These are phyloP conservation scores for Tarsius wallacei DNA, from an alignment of 2,797 vertebrate species.

Conservation along the genomic window DNA sequence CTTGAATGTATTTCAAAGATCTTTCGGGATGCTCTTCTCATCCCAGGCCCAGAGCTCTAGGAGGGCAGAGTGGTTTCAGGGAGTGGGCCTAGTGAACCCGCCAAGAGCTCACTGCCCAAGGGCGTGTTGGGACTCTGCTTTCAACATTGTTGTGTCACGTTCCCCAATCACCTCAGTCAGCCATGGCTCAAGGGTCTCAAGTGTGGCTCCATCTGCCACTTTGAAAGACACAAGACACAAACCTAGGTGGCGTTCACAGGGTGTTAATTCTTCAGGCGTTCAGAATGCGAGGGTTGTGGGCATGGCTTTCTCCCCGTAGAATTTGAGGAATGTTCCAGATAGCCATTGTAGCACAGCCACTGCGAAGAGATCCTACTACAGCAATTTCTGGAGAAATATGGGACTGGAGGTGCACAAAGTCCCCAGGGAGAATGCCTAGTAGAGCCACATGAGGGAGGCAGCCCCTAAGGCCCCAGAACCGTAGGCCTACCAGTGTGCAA, in stretches of 20 bases:
- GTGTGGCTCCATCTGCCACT: not conserved
- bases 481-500: not conserved
- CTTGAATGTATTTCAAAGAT: not conserved
- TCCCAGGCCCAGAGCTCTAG: not conserved
- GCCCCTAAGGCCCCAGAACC: not conserved
- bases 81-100: too few species aligned
- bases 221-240: not conserved
- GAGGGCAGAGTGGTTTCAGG: not conserved
- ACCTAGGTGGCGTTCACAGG: not conserved
- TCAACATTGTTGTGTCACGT: not conserved
- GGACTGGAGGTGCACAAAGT: too few species aligned
- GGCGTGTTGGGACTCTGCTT: not conserved
- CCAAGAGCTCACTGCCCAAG: not conserved
- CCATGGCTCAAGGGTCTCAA: not conserved
- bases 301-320: not conserved
- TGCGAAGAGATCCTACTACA: not conserved
- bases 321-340: not conserved
- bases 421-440: not conserved
- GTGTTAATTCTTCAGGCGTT: not conserved
- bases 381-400: not conserved
- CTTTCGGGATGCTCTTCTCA: not conserved
- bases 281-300: not conserved
- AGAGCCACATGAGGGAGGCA: too few species aligned
- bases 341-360: not conserved
- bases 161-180: not conserved